Conservation (phyloP, 2,888 invertebrate genomes). For the Aspidiotus destructor region DNA sequence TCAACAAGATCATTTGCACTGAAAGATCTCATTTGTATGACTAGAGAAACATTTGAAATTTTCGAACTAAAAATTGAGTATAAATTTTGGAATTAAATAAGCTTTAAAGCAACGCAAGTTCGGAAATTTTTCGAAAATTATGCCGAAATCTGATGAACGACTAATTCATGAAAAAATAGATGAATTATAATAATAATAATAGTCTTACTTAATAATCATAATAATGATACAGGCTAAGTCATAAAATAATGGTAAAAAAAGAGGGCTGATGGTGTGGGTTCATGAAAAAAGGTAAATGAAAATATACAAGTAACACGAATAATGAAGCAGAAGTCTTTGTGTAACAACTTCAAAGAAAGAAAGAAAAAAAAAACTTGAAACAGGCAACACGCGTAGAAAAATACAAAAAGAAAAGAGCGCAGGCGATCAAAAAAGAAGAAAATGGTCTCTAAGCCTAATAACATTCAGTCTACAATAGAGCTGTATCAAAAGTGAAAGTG, state of each 20-base stretch:
- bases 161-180: too few relatives aligned
- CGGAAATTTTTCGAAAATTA: too few relatives aligned
- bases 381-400: neutral
- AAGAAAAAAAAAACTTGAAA: slow-evolving; percentile 7
- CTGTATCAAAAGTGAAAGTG: slow-evolving; percentile 6
- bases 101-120: too few relatives aligned
- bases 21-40: too few relatives aligned
- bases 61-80: too few relatives aligned
- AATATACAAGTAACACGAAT: too few relatives aligned
- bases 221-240: neutral
- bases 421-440: slow-evolving; percentile 12
- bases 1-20: too few relatives aligned
- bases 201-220: neutral
- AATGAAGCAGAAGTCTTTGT: neutral
- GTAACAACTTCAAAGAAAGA: neutral
- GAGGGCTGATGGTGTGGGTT: neutral
- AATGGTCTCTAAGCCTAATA: neutral
- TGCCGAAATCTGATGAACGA: too few relatives aligned
- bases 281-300: neutral
- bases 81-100: too few relatives aligned
- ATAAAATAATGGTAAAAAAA: slow-evolving; percentile 1
- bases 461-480: neutral
- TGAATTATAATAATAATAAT: neutral
- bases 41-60: too few relatives aligned
- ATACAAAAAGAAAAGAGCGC: slow-evolving; percentile 16